Evolutionary conservation across 2,888 invertebrate species (phyloP).

Genomic region (Drepanosiphum platanoidis): DNA sequence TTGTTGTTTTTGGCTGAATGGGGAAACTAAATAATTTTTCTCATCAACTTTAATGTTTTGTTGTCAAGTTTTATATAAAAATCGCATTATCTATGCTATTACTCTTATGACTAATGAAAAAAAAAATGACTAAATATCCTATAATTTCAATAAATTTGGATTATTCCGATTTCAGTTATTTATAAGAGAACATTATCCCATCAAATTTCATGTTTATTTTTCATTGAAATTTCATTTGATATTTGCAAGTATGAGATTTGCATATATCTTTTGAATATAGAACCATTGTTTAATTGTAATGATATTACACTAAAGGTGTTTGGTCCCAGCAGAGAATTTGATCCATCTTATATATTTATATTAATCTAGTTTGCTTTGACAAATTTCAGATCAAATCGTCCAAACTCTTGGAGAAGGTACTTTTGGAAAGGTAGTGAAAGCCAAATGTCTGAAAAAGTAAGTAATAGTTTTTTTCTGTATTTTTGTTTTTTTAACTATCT

Average conservation of each 20-base stretch:
- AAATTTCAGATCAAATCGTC: conserved; percentile 96
- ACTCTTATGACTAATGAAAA: conserved; percentile 18
- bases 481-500: too few relatives aligned
- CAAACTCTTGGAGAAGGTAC: conserved; percentile 99
- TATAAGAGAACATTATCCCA: conserved; percentile 17
- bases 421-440: conserved; percentile 99
- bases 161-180: conserved; percentile 14
- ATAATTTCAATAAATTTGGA: conserved; percentile 30
- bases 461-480: conserved; percentile 55
- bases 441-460: conserved; percentile 86
- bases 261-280: conserved; percentile 36
- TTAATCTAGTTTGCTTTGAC: conserved; percentile 61
- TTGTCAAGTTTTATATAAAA: conserved; percentile 34
- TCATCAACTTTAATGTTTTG: conserved; percentile 52
- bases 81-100: conserved; percentile 33
- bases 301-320: conserved; percentile 24
- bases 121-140: conserved; percentile 13
- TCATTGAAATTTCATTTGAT: conserved; percentile 36
- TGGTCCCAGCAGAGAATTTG: conserved; percentile 29
- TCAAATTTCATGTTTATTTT: conserved; percentile 24
- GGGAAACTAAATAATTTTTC: conserved; percentile 53
- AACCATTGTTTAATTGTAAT: conserved; percentile 36
- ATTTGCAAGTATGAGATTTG: conserved; percentile 48
- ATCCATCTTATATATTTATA: conserved; percentile 21
- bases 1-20: conserved; percentile 58